A percentile compares a stretch with the other conserved stretches of the same genome.
phyloP scores from a whole-genome alignment of 2,797 vertebrate genomes.

The Paguma larvata region DNA sequence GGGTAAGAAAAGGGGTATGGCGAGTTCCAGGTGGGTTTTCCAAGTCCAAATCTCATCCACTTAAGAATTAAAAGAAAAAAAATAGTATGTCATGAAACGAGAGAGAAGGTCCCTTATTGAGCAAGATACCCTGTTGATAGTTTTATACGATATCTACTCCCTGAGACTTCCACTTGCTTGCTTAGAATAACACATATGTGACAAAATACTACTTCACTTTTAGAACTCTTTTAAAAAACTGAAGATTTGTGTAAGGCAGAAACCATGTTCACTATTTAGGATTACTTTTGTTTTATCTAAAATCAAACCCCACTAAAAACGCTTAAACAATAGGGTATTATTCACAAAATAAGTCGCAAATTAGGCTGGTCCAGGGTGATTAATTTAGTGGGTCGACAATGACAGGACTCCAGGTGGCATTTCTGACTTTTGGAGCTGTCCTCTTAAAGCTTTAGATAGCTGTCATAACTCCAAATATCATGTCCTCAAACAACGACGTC shows the following conservation, averaged over 20 bases:
- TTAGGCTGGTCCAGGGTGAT: not conserved
- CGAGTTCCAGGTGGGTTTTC: not conserved
- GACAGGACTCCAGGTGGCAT: not conserved
- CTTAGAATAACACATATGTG: not conserved
- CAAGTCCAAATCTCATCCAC: not conserved
- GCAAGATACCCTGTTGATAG: not conserved
- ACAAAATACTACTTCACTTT: not conserved
- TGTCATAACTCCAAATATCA: not conserved
- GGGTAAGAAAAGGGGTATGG: accelerated
- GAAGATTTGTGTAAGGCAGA: not conserved
- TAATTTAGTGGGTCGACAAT: not conserved
- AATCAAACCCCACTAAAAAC: not conserved
- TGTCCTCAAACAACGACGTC: not conserved
- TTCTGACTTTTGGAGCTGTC: not conserved
- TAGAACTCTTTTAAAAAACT: not conserved
- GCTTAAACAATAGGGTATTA: not conserved
- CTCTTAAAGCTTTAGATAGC: not conserved
- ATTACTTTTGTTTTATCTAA: slow-evolving; percentile 33
- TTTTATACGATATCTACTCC: not conserved
- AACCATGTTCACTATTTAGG: not conserved
- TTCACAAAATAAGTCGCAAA: not conserved
- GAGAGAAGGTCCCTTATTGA: not conserved
- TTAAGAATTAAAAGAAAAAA: not conserved
- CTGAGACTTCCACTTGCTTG: not conserved
- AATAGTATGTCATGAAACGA: not conserved